Percentiles rank a stretch among this genome's conserved stretches.
These are phyloP conservation scores for Gulo gulo DNA, from an alignment of 2,113 vertebrate genomes.

Conservation along the genomic window DNA sequence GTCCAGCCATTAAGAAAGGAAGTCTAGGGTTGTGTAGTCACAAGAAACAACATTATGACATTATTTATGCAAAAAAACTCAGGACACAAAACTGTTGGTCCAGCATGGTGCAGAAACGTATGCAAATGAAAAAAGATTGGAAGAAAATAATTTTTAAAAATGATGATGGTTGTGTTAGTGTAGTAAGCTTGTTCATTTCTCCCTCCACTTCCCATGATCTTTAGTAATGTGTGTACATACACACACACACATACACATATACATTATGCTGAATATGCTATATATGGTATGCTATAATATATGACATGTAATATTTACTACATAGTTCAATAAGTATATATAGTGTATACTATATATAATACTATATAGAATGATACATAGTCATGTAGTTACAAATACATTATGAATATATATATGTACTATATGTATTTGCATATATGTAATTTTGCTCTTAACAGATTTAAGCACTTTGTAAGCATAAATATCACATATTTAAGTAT, in stretches of 20 bases:
- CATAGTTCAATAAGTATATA: not conserved
- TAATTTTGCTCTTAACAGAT: not conserved
- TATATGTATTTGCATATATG: not conserved
- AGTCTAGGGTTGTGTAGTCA: not conserved
- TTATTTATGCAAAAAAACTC: not conserved
- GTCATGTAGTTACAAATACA: not conserved
- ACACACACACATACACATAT: not conserved
- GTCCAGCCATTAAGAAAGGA: not conserved
- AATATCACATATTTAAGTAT: not conserved
- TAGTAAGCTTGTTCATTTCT: not conserved
- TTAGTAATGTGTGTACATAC: not conserved
- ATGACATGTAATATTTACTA: not conserved
- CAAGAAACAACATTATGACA: not conserved
- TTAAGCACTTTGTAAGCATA: not conserved
- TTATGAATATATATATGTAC: not conserved
- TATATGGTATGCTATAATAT: not conserved
- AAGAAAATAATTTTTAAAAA: not conserved
- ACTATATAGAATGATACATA: not conserved
- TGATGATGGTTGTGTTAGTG: not conserved
- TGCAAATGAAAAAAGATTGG: not conserved
- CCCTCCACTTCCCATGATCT: not conserved
- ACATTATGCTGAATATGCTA: not conserved
- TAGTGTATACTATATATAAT: not conserved
- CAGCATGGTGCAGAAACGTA: not conserved
- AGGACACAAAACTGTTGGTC: not conserved